Evolutionary conservation across 2,113 vertebrate genomes (phyloP), one percentile per base, ranked within the genome.

Genomic region (Xenopus laevis): DNA sequence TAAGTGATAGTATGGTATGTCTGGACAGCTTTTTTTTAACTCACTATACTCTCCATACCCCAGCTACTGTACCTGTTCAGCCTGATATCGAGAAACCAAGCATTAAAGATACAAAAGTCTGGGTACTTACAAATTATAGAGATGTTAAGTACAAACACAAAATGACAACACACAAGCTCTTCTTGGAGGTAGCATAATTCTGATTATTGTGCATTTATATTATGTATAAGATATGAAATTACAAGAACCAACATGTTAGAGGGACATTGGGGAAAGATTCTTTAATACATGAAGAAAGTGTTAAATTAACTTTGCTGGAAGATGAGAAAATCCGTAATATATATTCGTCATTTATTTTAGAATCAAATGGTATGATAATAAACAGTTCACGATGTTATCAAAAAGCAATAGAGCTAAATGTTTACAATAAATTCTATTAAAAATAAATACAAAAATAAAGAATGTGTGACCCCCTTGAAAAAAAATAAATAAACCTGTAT

Each of bases 221-320:
- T 17, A 58, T 4, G 55, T 58, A 15, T 60, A 15, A 60, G 13
- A 60, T 6, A 27, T 60, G 20, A 1, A n/a, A 55, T n/a, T 55
- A n/a, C 61, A 17, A 33, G 61, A 27, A n/a, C 8, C 23, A 64
- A 2, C 61, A 64, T 64, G 61, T 64, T 64, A 4, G 61, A 7
- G 33, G 61, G 61, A 12, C 9, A 27, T 12, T 60, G 21, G 9
- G 21, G 20, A 60, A 60, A 11, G 23, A 8, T 44, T 64, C 9
- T 64, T 62, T 62, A 27, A 62, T 62, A 20, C 21, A 62, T 12
- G 20, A 62, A 20, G 13, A 10, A 62, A 62, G 59, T 64, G 61
- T 64, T 64, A 13, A 64, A 64, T 40, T 64, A 33, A 27, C 7
- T 64, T 64, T 16, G 23, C 10, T 27, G 33, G 6, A 12, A 64